Evolutionary conservation across 2,888 invertebrate species (phyloP), one percentile per base, ranked within the genome.

Genomic region (Congeria kusceri): DNA sequence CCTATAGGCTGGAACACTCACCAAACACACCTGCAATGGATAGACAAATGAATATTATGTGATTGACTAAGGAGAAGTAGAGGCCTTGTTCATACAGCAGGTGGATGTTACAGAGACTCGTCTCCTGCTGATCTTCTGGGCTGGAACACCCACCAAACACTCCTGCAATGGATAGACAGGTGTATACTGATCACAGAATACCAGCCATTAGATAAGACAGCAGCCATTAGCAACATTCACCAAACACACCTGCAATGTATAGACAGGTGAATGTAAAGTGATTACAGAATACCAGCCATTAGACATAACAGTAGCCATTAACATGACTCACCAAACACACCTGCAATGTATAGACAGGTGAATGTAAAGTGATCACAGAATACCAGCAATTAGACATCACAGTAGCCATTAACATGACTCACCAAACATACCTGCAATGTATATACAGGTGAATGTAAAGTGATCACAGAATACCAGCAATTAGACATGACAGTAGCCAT

Each of bases 191-290:
- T n/a, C n/a, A n/a, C n/a, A n/a, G n/a, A n/a, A n/a, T n/a, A n/a
- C n/a, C n/a, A n/a, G n/a, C n/a, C n/a, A n/a, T n/a, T n/a, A n/a
- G n/a, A n/a, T n/a, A n/a, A n/a, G n/a, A n/a, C n/a, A n/a, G n/a
- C n/a, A n/a, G n/a, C n/a, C n/a, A n/a, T n/a, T n/a, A n/a, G 92
- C 98, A 97, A 93, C 97, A 96, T 93, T 98, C 98, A 0, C 96
- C 92, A 88, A 92, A 93, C 27, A 90, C 89, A 69, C 93, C 93
- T 93, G 72, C 3, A 79, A 80, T 57, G 28, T 1, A 39, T 15
- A 39, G 15, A 1, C 11, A n/a, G n/a, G n/a, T n/a, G n/a, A n/a
- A n/a, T n/a, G n/a, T n/a, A n/a, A n/a, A n/a, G n/a, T 53, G 3
- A 90, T 95, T n/a, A n/a, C n/a, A n/a, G n/a, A n/a, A n/a, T n/a